These are phyloP conservation scores for Cathartes aura DNA, from an alignment of 2,113 vertebrate species.

Conservation along the genomic window DNA sequence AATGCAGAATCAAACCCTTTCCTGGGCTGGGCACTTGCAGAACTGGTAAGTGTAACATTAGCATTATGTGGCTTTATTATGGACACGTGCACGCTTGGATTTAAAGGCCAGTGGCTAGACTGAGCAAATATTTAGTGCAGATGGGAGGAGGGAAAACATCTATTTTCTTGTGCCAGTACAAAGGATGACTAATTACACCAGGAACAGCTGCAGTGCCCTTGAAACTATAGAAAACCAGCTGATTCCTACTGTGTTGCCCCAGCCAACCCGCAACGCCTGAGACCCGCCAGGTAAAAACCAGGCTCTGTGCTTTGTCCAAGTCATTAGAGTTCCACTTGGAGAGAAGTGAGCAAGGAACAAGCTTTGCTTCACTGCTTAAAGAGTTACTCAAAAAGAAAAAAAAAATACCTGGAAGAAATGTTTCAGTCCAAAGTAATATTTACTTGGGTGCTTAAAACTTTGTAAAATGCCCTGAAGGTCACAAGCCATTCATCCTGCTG, in stretches of 20 bases:
- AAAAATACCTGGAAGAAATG: not conserved
- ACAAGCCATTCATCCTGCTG: slow-evolving; percentile 17
- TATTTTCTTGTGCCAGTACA: not conserved
- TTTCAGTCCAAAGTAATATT: slow-evolving; percentile 34
- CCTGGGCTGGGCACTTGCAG: not conserved
- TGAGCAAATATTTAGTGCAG: slow-evolving; percentile 23
- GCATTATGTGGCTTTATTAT: slow-evolving; percentile 39
- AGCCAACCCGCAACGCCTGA: not conserved
- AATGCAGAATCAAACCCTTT: not conserved
- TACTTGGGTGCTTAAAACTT: slow-evolving; percentile 47
- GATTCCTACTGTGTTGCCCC: not conserved
- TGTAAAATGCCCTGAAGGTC: slow-evolving; percentile 43
- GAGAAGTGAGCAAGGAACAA: not conserved
- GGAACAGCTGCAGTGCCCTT: slow-evolving; percentile 32
- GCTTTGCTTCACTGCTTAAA: not conserved
- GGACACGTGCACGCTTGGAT: not conserved
- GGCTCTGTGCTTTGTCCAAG: slow-evolving; percentile 20
- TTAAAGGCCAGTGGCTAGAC: slow-evolving; percentile 39
- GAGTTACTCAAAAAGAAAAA: not conserved
- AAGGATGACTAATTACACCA: slow-evolving; percentile 22
- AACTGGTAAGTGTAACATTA: slow-evolving; percentile 21
- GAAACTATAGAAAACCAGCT: slow-evolving; percentile 20
- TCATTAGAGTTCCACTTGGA: not conserved
- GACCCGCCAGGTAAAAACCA: slow-evolving; percentile 15
- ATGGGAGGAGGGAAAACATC: not conserved